Percentiles rank a stretch among this genome's conserved stretches.
These are phyloP conservation scores for Orchesella flavescens DNA, from an alignment of 2,888 invertebrate species.

Conservation along the genomic window DNA sequence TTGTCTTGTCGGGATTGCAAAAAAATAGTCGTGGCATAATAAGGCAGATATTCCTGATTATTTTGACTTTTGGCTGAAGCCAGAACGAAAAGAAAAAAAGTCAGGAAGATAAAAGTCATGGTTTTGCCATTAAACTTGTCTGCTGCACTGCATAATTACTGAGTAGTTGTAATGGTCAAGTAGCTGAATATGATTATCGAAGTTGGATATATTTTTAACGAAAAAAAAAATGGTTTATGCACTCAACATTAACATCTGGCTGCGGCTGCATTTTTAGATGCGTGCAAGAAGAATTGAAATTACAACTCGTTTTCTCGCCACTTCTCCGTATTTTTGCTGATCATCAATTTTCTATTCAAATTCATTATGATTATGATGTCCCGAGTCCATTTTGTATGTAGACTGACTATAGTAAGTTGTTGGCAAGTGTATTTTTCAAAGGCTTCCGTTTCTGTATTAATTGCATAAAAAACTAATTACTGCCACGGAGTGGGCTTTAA, in stretches of 20 bases:
- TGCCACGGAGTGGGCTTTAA: slow-evolving; percentile 28
- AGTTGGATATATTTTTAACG: too few species aligned
- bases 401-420: too few species aligned
- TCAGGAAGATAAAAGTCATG: slow-evolving; percentile 59
- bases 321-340: too few species aligned
- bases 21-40: slow-evolving; percentile 17
- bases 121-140: slow-evolving; percentile 62
- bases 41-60: slow-evolving; percentile 34
- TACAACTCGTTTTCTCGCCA: too few species aligned
- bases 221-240: too few species aligned
- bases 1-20: background rate
- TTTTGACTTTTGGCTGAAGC: background rate
- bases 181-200: slow-evolving; percentile 5
- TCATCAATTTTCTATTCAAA: slow-evolving; percentile 7
- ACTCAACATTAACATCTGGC: too few species aligned
- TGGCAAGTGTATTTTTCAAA: background rate
- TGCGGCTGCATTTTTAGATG: too few species aligned
- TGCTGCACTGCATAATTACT: slow-evolving; percentile 60
- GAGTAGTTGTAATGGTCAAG: slow-evolving; percentile 24
- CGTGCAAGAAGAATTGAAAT: too few species aligned
- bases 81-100: slow-evolving; percentile 33
- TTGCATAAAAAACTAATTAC: slow-evolving; percentile 24
- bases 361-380: slow-evolving; percentile 10
- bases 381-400: too few species aligned
- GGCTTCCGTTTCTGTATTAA: slow-evolving; percentile 5